phyloP scores from a whole-genome alignment of 2,797 vertebrate genomes.

The Myripristis jacobus region DNA sequence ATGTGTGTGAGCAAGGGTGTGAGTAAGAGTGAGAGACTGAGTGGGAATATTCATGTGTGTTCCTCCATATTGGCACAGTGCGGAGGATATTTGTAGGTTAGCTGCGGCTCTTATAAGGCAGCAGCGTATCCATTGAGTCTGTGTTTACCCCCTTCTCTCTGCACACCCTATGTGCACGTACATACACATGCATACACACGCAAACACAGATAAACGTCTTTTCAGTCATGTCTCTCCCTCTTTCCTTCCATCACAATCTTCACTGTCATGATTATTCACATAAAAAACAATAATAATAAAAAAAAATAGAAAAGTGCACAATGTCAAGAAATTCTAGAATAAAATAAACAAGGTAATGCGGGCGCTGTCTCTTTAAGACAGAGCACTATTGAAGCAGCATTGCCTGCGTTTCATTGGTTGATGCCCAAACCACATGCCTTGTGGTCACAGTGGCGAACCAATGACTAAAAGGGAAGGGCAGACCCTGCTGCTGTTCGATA shows the following conservation, averaged over 20 bases:
- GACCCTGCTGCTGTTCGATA: conserved; percentile 85
- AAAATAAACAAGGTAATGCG: conserved; percentile 45
- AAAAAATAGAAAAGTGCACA: conserved; percentile 30
- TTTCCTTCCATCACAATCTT: conserved; percentile 19
- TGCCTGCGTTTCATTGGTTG: conserved; percentile 79
- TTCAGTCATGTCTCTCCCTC: conserved; percentile 16
- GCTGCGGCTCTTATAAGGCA: conserved; percentile 50
- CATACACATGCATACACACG: conserved; percentile 11
- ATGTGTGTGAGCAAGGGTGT: conserved; percentile 72
- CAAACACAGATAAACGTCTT: conserved; percentile 3
- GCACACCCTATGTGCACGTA: conserved; percentile 17
- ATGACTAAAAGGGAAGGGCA: conserved; percentile 81
- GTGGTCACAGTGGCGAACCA: conserved; percentile 81
- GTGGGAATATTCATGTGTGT: conserved; percentile 70
- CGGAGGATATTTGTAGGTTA: conserved; percentile 54
- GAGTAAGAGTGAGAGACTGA: conserved; percentile 73
- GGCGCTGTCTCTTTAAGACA: conserved; percentile 80
- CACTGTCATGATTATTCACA: conserved; percentile 11
- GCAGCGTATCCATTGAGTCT: conserved; percentile 42
- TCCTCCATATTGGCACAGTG: conserved; percentile 59
- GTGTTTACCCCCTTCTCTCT: conserved; percentile 38
- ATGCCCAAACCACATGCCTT: conserved; percentile 78
- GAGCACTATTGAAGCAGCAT: conserved; percentile 71
- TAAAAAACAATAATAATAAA: conserved; percentile 14
- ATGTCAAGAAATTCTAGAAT: conserved; percentile 40